Base-by-base conservation (phyloP, 1,140 invertebrate genomes). In the Drosophila mojavensis region DNA sequence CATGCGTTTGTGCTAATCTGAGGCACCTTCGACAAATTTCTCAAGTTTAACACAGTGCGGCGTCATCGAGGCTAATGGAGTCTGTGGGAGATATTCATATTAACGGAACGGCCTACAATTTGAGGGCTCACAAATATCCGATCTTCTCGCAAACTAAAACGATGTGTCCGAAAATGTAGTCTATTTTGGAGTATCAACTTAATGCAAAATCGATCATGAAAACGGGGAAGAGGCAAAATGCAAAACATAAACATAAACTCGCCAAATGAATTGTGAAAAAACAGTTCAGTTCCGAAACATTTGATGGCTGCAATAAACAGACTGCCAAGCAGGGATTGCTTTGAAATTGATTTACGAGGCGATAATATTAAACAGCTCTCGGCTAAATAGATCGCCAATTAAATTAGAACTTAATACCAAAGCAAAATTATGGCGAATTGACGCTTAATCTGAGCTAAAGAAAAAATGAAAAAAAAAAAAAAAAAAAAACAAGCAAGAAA, bases 171-270 rank as follows among this genome's bases (percentile, higher is more conserved):
- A 43, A 45, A 45, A 45, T 45, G 43, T 45, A 6, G n/a, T 45
- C 43, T 45, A 15, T 9, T 24, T 5, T 47, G 41, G 41, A 71
- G 55, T 75, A 68, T 60, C 63, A 63, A 73, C 53, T 72, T 54
- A 66, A 77, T 89, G 76, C 65, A 63, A 68, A 89, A 77, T 86
- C 65, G 83, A 83, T 86, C 76, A 82, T 81, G 67, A 73, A 86
- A 76, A 45, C 39, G 51, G 43, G 39, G 24, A 20, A 64, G 30
- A 17, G 15, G 9, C 4, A 39, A 71, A 77, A 59, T 58, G 45
- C 20, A 24, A 71, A 68, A 48, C 50, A 69, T 68, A 74, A 61
- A 79, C 63, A 69, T 58, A 62, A 68, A 51, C 50, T 64, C 47
- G 65, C 60, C 17, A 48, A 4, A 20, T 11, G 41, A 45, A 30